A percentile compares a stretch with the other conserved stretches of the same genome.
Conservation (phyloP, 2,113 vertebrate species). For the Scomber scombrus region DNA sequence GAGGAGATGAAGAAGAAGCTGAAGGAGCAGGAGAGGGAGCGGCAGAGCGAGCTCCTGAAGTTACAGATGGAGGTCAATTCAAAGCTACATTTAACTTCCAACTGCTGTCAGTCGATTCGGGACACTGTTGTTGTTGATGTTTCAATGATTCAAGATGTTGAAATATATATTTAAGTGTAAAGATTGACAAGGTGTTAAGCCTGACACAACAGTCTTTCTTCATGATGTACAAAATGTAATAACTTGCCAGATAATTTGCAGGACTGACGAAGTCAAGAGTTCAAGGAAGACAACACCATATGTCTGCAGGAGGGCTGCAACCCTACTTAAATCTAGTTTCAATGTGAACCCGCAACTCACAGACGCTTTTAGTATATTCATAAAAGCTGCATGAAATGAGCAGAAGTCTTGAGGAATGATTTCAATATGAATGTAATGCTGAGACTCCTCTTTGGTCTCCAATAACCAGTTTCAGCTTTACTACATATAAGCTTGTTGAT, state of each 20-base stretch:
- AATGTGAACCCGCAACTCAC: not conserved
- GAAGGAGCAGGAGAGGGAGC: constrained; percentile 90
- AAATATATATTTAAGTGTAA: no score
- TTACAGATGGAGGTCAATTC: constrained; percentile 91
- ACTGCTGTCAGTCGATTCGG: not conserved
- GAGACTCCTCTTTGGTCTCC: not conserved
- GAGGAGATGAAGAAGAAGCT: constrained; percentile 87
- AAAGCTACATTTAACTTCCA: not conserved
- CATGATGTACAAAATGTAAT: not conserved
- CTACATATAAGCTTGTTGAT: not conserved
- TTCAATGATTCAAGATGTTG: no score
- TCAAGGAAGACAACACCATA: not conserved
- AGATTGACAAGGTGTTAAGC: no score
- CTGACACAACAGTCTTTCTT: no score
- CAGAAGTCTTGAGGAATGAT: not conserved
- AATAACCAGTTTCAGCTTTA: not conserved
- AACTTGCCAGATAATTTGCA: not conserved
- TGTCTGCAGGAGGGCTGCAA: not conserved
- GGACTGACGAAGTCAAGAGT: not conserved
- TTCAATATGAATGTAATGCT: not conserved
- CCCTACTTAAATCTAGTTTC: no score
- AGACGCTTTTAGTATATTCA: not conserved
- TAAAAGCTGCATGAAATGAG: not conserved
- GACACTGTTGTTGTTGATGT: not conserved
- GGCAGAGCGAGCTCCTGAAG: constrained; percentile 91